Evolutionary conservation across 2,113 vertebrate species (phyloP).

Genomic region (Albula glossodonta): DNA sequence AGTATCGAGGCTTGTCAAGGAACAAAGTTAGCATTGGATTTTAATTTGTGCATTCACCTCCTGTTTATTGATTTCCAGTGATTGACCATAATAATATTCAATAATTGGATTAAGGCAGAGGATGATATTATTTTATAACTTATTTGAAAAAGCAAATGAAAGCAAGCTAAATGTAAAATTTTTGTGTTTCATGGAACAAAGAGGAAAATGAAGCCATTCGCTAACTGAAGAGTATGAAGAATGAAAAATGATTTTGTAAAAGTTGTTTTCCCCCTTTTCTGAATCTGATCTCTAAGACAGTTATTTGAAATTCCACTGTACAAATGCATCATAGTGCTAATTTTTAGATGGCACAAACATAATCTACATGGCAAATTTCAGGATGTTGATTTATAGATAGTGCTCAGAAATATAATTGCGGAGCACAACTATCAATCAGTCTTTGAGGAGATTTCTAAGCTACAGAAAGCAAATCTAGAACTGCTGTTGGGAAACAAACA

Average conservation of each 20-base stretch:
- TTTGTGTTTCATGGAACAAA: conserved; percentile 16
- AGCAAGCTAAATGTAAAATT: not conserved
- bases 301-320: conserved; percentile 70
- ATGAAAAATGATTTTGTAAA: conserved; percentile 72
- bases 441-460: conserved; percentile 65
- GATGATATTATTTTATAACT: not conserved
- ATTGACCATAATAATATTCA: not conserved
- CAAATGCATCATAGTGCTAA: conserved; percentile 91
- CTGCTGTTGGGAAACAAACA: conserved; percentile 65
- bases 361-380: conserved; percentile 86
- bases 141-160: not conserved
- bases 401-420: conserved; percentile 73
- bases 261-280: conserved; percentile 54
- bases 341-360: conserved; percentile 88
- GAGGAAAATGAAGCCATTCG: conserved; percentile 51
- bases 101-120: not conserved
- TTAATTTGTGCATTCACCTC: not conserved
- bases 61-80: not conserved
- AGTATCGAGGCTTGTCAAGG: not conserved
- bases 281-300: conserved; percentile 59
- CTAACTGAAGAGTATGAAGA: conserved; percentile 55
- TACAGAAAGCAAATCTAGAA: conserved; percentile 49
- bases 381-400: conserved; percentile 96
- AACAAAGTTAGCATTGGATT: conserved; percentile 1
- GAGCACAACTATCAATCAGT: conserved; percentile 74